These are phyloP conservation scores for Bothrops alternatus DNA, from an alignment of 2,797 vertebrate genomes.

Conservation along the genomic window DNA sequence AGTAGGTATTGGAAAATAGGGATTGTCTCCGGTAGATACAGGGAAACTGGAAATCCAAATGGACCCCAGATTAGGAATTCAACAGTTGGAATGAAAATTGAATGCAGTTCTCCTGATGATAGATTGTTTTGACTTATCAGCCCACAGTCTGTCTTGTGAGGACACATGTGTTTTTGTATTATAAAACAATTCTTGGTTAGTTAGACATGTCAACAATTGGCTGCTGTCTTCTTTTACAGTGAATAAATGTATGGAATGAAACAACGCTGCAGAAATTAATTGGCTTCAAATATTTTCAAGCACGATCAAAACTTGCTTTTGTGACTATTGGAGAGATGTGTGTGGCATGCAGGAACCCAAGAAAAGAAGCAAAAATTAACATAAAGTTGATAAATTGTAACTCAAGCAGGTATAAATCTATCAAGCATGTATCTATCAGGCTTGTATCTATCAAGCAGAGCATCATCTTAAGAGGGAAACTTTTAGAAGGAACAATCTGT, in stretches of 20 bases:
- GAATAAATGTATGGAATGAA: constrained; percentile 20
- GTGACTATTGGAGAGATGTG: constrained; percentile 39
- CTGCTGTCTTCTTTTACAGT: constrained; percentile 35
- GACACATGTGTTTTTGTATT: constrained; percentile 25
- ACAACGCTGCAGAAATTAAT: constrained; percentile 29
- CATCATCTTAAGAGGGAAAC: constrained; percentile 34
- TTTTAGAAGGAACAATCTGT: constrained; percentile 17
- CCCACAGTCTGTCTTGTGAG: constrained; percentile 9
- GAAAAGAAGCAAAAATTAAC: constrained; percentile 48
- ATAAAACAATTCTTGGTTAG: constrained; percentile 35
- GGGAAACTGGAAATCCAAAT: constrained; percentile 2
- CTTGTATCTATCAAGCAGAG: constrained; percentile 16
- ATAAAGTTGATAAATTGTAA: constrained; percentile 35
- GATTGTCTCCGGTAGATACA: not conserved
- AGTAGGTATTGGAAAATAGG: not conserved
- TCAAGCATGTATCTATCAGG: no score
- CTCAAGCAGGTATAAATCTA: constrained; percentile 26
- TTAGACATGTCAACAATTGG: constrained; percentile 24
- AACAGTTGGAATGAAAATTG: constrained; percentile 2
- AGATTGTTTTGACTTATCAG: constrained; percentile 17
- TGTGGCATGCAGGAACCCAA: constrained; percentile 24
- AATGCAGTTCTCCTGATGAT: not conserved
- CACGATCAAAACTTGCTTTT: constrained; percentile 29
- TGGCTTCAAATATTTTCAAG: constrained; percentile 40
- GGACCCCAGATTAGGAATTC: constrained; percentile 5